Conservation (phyloP, 2,888 invertebrate genomes). For the Exephanes ischioxanthus region DNA sequence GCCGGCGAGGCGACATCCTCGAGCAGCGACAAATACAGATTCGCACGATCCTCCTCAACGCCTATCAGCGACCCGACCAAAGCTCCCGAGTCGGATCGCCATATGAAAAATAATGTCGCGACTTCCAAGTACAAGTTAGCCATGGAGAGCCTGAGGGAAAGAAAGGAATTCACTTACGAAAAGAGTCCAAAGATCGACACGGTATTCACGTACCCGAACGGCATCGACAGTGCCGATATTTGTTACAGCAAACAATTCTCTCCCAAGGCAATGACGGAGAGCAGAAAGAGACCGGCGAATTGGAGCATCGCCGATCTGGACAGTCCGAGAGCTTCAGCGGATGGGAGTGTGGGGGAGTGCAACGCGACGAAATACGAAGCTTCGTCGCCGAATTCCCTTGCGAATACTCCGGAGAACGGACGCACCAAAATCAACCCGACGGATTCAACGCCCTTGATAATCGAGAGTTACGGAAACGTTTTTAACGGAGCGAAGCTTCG, state of each 20-base stretch:
- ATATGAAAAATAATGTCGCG: constrained; percentile 72
- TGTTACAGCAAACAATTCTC: constrained; percentile 75
- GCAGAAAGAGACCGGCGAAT: constrained; percentile 74
- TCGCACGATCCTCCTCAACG: constrained; percentile 66
- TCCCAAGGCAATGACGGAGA: constrained; percentile 69
- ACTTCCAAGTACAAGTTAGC: constrained; percentile 69
- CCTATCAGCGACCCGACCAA: constrained; percentile 69
- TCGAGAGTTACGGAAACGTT: constrained; percentile 46
- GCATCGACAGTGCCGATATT: constrained; percentile 68
- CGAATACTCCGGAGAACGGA: constrained; percentile 57
- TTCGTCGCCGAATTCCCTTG: constrained; percentile 45
- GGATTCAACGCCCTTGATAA: constrained; percentile 9
- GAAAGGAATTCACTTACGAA: constrained; percentile 72
- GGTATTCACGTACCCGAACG: constrained; percentile 70
- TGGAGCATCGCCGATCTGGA: constrained; percentile 77
- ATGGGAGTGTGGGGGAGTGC: constrained; percentile 18
- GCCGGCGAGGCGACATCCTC: constrained; percentile 34
- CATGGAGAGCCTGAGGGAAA: constrained; percentile 72
- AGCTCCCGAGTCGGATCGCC: constrained; percentile 72
- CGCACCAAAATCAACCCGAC: constrained; percentile 27
- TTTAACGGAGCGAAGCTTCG: constrained; percentile 66
- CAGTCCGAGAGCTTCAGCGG: constrained; percentile 55
- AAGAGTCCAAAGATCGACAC: constrained; percentile 73
- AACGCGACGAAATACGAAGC: constrained; percentile 6
- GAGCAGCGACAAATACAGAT: constrained; percentile 72